These are phyloP conservation scores for Archocentrus centrarchus DNA, from an alignment of 2,113 vertebrate species.

Conservation along the genomic window DNA sequence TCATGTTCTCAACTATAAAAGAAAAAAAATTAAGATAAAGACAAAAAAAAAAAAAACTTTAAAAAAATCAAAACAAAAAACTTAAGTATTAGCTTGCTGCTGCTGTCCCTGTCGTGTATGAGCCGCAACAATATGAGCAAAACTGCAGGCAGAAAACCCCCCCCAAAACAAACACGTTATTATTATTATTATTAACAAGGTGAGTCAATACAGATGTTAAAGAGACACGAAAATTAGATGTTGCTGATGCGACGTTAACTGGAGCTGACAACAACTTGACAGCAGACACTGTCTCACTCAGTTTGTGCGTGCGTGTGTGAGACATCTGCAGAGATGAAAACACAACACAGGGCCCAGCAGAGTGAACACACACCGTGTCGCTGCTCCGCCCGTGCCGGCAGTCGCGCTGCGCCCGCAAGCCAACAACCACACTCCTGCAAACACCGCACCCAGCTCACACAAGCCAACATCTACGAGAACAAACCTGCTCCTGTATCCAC, in stretches of 20 bases:
- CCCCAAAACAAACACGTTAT: background rate
- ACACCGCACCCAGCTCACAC: background rate
- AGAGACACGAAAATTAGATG: background rate
- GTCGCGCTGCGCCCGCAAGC: background rate
- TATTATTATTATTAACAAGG: background rate
- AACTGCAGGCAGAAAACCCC: rapidly evolving
- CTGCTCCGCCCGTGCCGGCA: background rate
- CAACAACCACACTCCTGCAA: background rate
- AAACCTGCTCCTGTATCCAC: conserved; percentile 64
- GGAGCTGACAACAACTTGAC: background rate
- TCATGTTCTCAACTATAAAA: conserved; percentile 84
- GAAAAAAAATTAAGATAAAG: background rate
- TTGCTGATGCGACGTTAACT: background rate
- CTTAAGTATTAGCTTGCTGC: background rate
- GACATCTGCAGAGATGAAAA: conserved; percentile 49
- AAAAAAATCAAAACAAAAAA: no score
- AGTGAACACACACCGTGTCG: conserved; percentile 11
- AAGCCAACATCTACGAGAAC: background rate
- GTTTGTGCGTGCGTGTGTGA: background rate
- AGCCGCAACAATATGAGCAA: background rate
- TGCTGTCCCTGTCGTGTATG: background rate
- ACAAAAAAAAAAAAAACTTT: no score
- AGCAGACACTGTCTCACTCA: background rate
- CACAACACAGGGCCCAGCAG: conserved; percentile 28
- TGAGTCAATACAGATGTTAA: background rate